Percentiles rank a stretch among this genome's conserved stretches.
Evolutionary conservation across 2,113 vertebrate genomes (phyloP).

Genomic region (Willisornis vidua): DNA sequence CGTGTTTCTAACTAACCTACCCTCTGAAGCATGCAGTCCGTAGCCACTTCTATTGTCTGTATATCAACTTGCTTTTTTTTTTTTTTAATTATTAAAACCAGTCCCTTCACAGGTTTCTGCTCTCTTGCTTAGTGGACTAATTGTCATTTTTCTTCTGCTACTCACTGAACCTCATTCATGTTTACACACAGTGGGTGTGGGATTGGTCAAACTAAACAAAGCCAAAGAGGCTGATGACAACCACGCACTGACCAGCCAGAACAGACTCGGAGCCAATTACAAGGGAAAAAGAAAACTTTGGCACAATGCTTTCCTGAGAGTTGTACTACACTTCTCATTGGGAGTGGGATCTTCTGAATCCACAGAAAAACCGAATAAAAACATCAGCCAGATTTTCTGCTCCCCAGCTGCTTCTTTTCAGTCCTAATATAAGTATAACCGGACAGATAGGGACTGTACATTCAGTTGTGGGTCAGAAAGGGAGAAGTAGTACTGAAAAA

Average conservation of each 20-base stretch:
- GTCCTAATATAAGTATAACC: not conserved
- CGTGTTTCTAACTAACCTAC: not conserved
- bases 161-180: not conserved
- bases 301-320: not conserved
- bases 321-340: not conserved
- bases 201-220: slow-evolving; percentile 25
- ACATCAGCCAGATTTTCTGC: not conserved
- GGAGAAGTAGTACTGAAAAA: not conserved
- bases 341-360: not conserved
- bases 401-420: not conserved
- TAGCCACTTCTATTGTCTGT: not conserved
- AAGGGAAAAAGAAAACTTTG: not conserved
- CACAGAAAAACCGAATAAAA: not conserved
- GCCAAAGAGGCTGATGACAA: not conserved
- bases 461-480: not conserved
- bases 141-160: not conserved
- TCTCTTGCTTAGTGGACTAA: not conserved
- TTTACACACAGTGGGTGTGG: slow-evolving; percentile 20
- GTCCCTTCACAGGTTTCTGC: not conserved
- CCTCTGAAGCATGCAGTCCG: not conserved
- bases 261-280: not conserved
- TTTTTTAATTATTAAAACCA: not conserved
- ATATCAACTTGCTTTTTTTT: not conserved
- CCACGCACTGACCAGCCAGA: not conserved
- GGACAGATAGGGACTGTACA: not conserved